These are phyloP conservation scores for Desoria tigrina DNA, from an alignment of 2,888 invertebrate genomes.

Conservation along the genomic window DNA sequence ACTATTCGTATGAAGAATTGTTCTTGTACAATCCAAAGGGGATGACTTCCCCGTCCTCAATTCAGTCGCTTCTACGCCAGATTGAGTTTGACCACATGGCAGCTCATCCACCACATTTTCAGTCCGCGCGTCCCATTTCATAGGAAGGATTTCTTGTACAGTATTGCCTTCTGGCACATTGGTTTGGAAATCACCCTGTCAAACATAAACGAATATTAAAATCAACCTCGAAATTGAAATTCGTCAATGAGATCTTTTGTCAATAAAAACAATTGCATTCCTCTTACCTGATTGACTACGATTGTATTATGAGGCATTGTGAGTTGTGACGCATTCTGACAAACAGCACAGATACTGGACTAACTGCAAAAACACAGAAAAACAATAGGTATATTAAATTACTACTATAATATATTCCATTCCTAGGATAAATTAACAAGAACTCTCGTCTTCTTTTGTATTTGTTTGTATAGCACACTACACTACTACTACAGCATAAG, in stretches of 20 bases:
- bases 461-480: too few relatives aligned
- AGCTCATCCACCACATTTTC: constrained; percentile 37
- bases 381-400: too few relatives aligned
- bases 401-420: too few relatives aligned
- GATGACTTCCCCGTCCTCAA: constrained; percentile 18
- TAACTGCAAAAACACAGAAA: constrained; percentile 4
- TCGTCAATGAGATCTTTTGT: too few relatives aligned
- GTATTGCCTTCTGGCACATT: constrained; percentile 53
- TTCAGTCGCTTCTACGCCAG: constrained; percentile 40
- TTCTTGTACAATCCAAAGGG: constrained; percentile 37
- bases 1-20: constrained; percentile 35
- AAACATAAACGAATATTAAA: constrained; percentile 7
- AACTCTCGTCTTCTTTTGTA: too few relatives aligned
- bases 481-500: too few relatives aligned
- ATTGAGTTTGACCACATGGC: constrained; percentile 38
- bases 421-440: too few relatives aligned
- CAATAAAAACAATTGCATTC: too few relatives aligned
- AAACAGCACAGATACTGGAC: constrained; percentile 35
- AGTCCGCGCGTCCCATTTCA: constrained; percentile 25
- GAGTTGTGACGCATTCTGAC: constrained; percentile 53
- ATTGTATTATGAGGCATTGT: constrained; percentile 53
- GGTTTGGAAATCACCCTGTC: constrained; percentile 52
- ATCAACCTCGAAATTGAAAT: too few relatives aligned
- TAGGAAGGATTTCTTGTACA: constrained; percentile 48
- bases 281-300: constrained; percentile 54